Evolutionary conservation across 37 sponge, comb jelly and placozoan genomes (phyloP), one percentile per base, ranked within the genome.

Genomic region (Spongia lamella): DNA sequence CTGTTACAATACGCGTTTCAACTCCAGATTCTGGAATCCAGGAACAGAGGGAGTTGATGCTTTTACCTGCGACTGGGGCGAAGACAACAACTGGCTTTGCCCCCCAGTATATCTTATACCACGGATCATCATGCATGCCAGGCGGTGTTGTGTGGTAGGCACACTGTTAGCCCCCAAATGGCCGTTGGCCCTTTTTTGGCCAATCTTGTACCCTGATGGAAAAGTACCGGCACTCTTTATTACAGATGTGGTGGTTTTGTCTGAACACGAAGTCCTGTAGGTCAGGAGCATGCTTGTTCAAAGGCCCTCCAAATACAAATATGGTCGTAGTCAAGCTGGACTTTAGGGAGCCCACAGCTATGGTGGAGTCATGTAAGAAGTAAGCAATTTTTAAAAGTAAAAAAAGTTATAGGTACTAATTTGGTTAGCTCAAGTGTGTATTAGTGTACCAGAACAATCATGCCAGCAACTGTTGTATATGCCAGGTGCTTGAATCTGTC

Each of bases 181-280:
- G 81, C 19, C 25, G 29, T 80, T 72, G 49, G 71, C 81, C 27
- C 50, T 53, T 22, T 80, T 57, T 30, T 79, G 79, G 79, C 79
- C 70, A 3, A 7, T 79, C 21, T 11, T 80, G 38, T 59, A 35
- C 53, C 61, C 39, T 7, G 72, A 80, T 36, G 62, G 72, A 15
- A 7, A 19, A 7, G 14, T n/a, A 16, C 60, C 61, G 37, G 72
- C 72, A 0, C 24, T 21, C 19, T 80, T 80, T 60, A 63, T 80
- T 11, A 27, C 34, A 4, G 24, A 2, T 16, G 38, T 27, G 58
- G n/a, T 33, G 11, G 40, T 22, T 22, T 22, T 71, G 30, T 17
- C 26, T 20, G 22, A 30, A 1, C 27, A 1, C 1, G 16, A 4
- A 1, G 7, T 31, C 51, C 7, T 63, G 65, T 19, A 17, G 56